These are phyloP conservation scores for Epizoanthus fatuus DNA, from an alignment of 92 coral and sea anemone genomes.

Conservation along the genomic window DNA sequence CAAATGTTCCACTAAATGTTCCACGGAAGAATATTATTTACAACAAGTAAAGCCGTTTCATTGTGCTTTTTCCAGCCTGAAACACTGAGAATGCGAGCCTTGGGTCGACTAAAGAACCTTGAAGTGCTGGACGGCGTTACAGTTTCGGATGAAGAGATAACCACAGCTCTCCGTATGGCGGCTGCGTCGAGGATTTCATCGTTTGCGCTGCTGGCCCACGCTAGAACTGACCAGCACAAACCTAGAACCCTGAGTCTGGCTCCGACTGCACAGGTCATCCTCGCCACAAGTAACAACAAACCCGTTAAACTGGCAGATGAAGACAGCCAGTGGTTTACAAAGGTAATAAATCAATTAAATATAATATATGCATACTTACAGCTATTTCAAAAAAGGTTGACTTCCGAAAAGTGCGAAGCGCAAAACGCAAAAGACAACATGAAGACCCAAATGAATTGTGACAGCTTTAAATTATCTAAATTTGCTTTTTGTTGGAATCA, in stretches of 20 bases:
- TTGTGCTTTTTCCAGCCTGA: constrained; percentile 65
- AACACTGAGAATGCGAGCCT: constrained; percentile 85
- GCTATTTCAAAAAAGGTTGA: no score
- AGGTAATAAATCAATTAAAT: constrained; percentile 45
- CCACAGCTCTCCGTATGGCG: constrained; percentile 89
- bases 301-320: constrained; percentile 85
- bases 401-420: no score
- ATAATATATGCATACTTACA: no score
- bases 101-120: constrained; percentile 90
- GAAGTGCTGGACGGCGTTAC: constrained; percentile 80
- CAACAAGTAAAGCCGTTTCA: background rate
- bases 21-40: no score
- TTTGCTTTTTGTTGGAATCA: no score
- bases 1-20: no score
- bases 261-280: constrained; percentile 84
- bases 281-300: constrained; percentile 81
- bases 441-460: no score
- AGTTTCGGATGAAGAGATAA: constrained; percentile 87
- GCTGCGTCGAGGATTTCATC: constrained; percentile 95
- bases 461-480: no score
- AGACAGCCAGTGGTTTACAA: constrained; percentile 91
- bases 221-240: constrained; percentile 90
- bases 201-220: constrained; percentile 93
- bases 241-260: constrained; percentile 89
- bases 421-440: no score